Percentiles rank a stretch among this genome's conserved stretches.
Evolutionary conservation across 2,888 invertebrate species (phyloP).

Genomic region (Monoplex corrugatus): DNA sequence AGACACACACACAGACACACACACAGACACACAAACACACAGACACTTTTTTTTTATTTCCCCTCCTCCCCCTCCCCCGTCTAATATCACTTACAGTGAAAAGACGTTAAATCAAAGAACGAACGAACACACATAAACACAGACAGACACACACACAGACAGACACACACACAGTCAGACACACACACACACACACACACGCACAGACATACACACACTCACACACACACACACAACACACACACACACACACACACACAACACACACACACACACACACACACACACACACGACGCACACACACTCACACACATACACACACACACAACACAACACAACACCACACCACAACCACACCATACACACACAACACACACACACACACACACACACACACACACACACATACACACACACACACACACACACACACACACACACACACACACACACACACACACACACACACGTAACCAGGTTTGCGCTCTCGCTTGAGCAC

Average conservation of each 20-base stretch:
- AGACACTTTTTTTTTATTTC: no score
- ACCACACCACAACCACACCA: neutral
- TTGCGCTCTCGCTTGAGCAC: no score
- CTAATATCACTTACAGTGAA: no score
- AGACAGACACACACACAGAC: neutral
- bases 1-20: slow-evolving; percentile 33
- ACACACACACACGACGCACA: neutral
- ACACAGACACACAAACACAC: slow-evolving; percentile 33
- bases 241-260: neutral
- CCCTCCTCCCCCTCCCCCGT: no score
- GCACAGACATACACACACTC: neutral
- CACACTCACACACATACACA: neutral
- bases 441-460: slow-evolving; percentile 38
- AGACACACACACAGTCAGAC: neutral
- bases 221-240: slow-evolving; percentile 2
- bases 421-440: slow-evolving; percentile 39
- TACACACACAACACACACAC: neutral
- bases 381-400: neutral
- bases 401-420: neutral
- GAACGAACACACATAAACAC: neutral
- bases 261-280: neutral
- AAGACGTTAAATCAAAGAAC: no score
- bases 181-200: neutral
- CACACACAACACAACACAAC: neutral
- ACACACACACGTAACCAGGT: slow-evolving; percentile 16